Percentiles rank a stretch among this genome's conserved stretches.
phyloP scores from a whole-genome alignment of 2,888 invertebrate species.

The Heterodera filipjevi region DNA sequence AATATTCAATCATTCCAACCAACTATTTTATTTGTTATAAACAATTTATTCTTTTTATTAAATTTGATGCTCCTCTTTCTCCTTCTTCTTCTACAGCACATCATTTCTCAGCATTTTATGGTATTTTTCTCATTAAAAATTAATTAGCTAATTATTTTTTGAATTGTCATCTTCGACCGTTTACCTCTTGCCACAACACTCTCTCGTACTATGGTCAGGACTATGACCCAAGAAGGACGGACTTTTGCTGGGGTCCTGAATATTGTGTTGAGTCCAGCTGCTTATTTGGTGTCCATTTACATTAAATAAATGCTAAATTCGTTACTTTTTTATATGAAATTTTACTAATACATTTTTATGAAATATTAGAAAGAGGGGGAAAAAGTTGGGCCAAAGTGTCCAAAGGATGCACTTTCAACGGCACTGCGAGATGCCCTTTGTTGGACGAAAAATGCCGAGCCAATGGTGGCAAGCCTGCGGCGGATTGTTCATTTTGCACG shows the following conservation, averaged over 20 bases:
- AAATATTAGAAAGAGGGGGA: not conserved
- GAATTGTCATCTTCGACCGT: too few relatives aligned
- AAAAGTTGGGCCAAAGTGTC: not conserved
- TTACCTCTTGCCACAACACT: not conserved
- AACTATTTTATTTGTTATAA: too few relatives aligned
- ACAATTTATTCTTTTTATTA: too few relatives aligned
- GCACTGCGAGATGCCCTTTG: not conserved
- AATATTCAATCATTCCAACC: too few relatives aligned
- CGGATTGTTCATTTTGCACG: not conserved
- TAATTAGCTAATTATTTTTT: too few relatives aligned
- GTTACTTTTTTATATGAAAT: too few relatives aligned
- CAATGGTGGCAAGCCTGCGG: not conserved
- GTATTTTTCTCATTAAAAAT: too few relatives aligned
- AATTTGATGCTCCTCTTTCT: too few relatives aligned
- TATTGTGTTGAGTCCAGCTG: not conserved
- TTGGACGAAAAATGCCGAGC: not conserved
- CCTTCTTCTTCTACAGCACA: too few relatives aligned
- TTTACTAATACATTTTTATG: too few relatives aligned
- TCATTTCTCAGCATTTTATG: too few relatives aligned
- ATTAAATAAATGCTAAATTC: too few relatives aligned
- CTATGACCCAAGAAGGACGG: not conserved
- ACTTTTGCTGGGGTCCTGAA: not conserved
- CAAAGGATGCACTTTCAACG: not conserved
- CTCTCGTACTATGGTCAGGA: not conserved
- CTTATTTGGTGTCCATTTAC: not conserved